These are phyloP conservation scores for Platysteira castanea DNA, from an alignment of 2,113 vertebrate genomes.

Conservation along the genomic window DNA sequence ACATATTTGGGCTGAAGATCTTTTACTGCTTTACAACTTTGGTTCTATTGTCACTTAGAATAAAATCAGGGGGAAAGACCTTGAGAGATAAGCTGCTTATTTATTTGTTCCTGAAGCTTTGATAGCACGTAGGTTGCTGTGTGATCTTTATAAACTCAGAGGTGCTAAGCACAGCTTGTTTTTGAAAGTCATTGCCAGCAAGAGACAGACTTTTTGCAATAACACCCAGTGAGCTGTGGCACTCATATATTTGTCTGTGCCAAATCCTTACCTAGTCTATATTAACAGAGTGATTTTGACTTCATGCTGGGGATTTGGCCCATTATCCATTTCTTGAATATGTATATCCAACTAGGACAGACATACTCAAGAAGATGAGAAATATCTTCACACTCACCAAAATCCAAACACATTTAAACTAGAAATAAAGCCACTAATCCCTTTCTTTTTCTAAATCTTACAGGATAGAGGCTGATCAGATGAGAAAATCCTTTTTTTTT, in stretches of 20 bases:
- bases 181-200: conserved; percentile 65
- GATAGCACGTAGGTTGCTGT: conserved; percentile 58
- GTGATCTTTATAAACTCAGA: conserved; percentile 65
- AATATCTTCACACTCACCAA: background rate
- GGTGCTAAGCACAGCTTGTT: conserved; percentile 66
- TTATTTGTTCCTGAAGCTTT: conserved; percentile 66
- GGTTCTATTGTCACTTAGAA: conserved; percentile 57
- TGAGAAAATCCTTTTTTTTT: background rate
- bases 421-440: background rate
- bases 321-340: conserved; percentile 8
- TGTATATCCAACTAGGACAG: background rate
- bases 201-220: conserved; percentile 53
- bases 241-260: background rate
- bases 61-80: conserved; percentile 64
- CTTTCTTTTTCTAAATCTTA: background rate
- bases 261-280: conserved; percentile 46
- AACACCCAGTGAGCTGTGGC: conserved; percentile 35
- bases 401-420: background rate
- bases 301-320: conserved; percentile 20
- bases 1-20: conserved; percentile 16
- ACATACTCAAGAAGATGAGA: background rate
- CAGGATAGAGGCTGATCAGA: background rate
- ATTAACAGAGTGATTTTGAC: conserved; percentile 8
- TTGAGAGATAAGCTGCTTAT: conserved; percentile 67
- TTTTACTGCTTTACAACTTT: conserved; percentile 42